A percentile compares a stretch with the other conserved stretches of the same genome.
These are phyloP conservation scores for Congeria kusceri DNA, from an alignment of 2,888 invertebrate genomes.

Conservation along the genomic window DNA sequence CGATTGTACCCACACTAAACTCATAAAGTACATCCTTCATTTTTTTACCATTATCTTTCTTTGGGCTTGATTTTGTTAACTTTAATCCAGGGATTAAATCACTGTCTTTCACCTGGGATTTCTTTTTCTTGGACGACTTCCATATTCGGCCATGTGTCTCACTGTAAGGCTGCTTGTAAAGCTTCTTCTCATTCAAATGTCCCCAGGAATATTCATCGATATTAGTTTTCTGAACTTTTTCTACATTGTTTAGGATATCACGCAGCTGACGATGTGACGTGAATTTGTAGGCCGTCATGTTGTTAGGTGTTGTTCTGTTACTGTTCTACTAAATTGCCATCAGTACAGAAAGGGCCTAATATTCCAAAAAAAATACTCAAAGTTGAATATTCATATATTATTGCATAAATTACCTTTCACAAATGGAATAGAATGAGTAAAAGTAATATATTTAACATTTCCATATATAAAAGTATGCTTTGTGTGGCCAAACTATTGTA, in stretches of 20 bases:
- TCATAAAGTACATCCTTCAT: slow-evolving; percentile 79
- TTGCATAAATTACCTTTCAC: too few relatives aligned
- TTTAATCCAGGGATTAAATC: slow-evolving; percentile 33
- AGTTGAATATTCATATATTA: too few relatives aligned
- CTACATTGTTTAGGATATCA: slow-evolving; percentile 77
- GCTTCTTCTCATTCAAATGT: slow-evolving; percentile 81
- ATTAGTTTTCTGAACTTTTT: slow-evolving; percentile 79
- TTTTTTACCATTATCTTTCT: slow-evolving; percentile 39
- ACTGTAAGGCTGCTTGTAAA: slow-evolving; percentile 61
- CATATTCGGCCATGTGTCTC: slow-evolving; percentile 69
- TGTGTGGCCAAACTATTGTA: too few relatives aligned
- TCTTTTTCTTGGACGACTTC: slow-evolving; percentile 61
- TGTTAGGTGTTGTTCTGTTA: neutral
- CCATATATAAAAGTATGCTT: too few relatives aligned
- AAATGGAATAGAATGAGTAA: too few relatives aligned
- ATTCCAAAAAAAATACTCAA: too few relatives aligned
- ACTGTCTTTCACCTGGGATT: slow-evolving; percentile 43
- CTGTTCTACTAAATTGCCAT: too few relatives aligned
- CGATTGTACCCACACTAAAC: slow-evolving; percentile 81
- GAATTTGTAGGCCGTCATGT: slow-evolving; percentile 77
- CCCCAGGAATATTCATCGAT: slow-evolving; percentile 80
- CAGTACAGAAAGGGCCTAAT: too few relatives aligned
- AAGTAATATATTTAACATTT: too few relatives aligned
- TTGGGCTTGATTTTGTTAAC: slow-evolving; percentile 12
- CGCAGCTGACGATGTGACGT: slow-evolving; percentile 75